These are phyloP conservation scores for Lasioglossum leucozonium DNA, from an alignment of 2,888 invertebrate species.

Conservation along the genomic window DNA sequence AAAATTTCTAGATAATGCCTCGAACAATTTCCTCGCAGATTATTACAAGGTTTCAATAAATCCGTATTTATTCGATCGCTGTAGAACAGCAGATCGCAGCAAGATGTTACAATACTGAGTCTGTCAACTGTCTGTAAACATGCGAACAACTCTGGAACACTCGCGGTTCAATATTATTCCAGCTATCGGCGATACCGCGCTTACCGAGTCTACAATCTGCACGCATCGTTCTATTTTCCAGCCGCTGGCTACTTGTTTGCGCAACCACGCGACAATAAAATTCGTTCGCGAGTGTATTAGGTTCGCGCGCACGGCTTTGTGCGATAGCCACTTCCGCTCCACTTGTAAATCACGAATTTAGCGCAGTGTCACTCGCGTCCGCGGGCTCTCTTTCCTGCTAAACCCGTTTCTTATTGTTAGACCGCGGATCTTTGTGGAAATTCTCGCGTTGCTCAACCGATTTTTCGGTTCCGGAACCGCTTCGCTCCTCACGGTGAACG, in stretches of 20 bases:
- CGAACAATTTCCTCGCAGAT: no score
- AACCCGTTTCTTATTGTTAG: not conserved
- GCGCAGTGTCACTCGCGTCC: conserved; percentile 34
- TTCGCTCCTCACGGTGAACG: no score
- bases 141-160: not conserved
- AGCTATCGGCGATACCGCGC: conserved; percentile 33
- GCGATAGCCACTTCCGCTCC: conserved; percentile 75
- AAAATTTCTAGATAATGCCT: no score
- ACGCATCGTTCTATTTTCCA: conserved; percentile 55
- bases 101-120: no score
- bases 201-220: not conserved
- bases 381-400: not conserved
- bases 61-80: no score
- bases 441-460: not conserved
- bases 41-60: no score
- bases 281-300: conserved; percentile 74
- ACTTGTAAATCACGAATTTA: conserved; percentile 72
- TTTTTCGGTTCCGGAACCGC: no score
- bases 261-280: conserved; percentile 74
- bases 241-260: conserved; percentile 63
- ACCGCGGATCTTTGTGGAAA: not conserved
- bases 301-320: conserved; percentile 62
- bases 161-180: conserved; percentile 27
- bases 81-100: no score
- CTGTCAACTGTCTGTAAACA: no score